Percentiles rank a stretch among this genome's conserved stretches.
phyloP scores from a whole-genome alignment of 2,888 invertebrate genomes.

The Agrochola lychnidis region DNA sequence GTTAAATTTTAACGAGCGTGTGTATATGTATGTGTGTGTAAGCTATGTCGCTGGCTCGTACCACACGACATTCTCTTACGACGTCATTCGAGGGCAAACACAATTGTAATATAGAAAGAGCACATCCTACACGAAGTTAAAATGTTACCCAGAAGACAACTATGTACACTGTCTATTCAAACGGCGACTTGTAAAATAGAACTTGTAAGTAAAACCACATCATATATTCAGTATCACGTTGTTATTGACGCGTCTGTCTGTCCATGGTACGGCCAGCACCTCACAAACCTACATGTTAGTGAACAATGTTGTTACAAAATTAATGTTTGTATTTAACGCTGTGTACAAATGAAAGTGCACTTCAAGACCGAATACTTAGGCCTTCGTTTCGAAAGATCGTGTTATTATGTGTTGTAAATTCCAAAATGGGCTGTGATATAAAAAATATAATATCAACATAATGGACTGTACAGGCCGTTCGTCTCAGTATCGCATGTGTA shows the following conservation, averaged over 20 bases:
- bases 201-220: conserved; percentile 34
- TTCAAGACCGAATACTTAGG: conserved; percentile 87
- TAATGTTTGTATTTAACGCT: conserved; percentile 88
- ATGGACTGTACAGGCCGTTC: conserved; percentile 93
- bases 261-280: conserved; percentile 78
- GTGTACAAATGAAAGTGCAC: conserved; percentile 91
- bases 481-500: conserved; percentile 88
- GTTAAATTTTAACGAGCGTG: conserved; percentile 86
- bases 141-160: conserved; percentile 49
- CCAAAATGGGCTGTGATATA: conserved; percentile 95
- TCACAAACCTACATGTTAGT: conserved; percentile 82
- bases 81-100: conserved; percentile 59
- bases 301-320: conserved; percentile 85
- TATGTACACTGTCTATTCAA: conserved; percentile 55
- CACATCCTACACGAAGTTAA: conserved; percentile 49
- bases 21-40: conserved; percentile 85
- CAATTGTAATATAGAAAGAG: conserved; percentile 55
- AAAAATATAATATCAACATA: conserved; percentile 91
- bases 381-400: conserved; percentile 87
- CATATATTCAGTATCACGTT: conserved; percentile 55
- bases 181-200: conserved; percentile 48
- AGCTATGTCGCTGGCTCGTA: conserved; percentile 83
- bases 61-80: conserved; percentile 72
- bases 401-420: conserved; percentile 92
- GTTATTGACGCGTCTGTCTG: conserved; percentile 64